Percentiles rank a stretch among this genome's conserved stretches.
phyloP scores from a whole-genome alignment of 1,140 invertebrate genomes.

The Melitaea cinxia region DNA sequence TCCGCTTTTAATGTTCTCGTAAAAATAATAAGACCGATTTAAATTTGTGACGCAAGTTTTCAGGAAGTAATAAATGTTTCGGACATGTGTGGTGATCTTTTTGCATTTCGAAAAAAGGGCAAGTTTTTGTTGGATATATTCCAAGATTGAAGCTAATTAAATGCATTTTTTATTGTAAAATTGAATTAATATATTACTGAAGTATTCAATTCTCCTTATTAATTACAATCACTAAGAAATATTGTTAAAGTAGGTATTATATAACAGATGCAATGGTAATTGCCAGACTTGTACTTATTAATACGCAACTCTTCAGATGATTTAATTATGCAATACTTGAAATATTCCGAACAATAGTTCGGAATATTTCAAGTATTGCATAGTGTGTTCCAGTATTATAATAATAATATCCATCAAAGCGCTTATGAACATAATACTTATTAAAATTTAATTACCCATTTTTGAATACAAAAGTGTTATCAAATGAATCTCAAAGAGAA shows the following conservation, averaged over 20 bases:
- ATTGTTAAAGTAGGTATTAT: no score
- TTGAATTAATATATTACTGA: neutral
- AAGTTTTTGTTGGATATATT: constrained; percentile 15
- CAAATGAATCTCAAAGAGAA: constrained; percentile 25
- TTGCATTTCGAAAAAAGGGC: constrained; percentile 26
- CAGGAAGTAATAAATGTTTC: constrained; percentile 52
- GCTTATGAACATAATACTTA: no score
- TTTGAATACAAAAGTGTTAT: constrained; percentile 11
- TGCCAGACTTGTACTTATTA: no score
- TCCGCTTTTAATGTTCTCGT: constrained; percentile 49
- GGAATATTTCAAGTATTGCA: no score
- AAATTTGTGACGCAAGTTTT: constrained; percentile 47
- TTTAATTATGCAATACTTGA: no score
- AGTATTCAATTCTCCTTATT: neutral
- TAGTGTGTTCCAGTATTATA: no score
- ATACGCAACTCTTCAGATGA: no score
- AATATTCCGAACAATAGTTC: no score
- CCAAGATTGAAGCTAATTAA: constrained; percentile 14
- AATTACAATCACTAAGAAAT: no score
- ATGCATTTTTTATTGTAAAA: neutral
- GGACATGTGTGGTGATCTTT: constrained; percentile 37
- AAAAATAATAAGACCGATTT: constrained; percentile 64
- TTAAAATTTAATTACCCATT: neutral
- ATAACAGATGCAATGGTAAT: no score
- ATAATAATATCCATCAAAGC: no score